Conservation (phyloP, 2,113 vertebrate genomes). For the Mustelus asterias region DNA sequence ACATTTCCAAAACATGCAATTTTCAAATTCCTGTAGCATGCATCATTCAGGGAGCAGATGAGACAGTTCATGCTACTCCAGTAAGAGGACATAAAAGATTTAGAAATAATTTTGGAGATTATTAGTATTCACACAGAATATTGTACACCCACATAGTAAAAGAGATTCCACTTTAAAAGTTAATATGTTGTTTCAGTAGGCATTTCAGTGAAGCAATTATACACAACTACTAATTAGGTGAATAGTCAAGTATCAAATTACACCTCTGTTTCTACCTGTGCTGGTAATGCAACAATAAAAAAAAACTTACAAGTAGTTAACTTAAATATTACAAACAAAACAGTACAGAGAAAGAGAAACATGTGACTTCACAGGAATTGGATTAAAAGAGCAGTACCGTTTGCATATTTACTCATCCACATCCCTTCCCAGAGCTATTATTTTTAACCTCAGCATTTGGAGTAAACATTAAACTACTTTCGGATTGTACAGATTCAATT, state of each 20-base stretch:
- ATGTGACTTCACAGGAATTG: not conserved
- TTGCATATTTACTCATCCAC: not conserved
- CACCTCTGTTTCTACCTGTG: not conserved
- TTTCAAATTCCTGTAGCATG: not conserved
- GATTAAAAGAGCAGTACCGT: not conserved
- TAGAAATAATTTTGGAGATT: not conserved
- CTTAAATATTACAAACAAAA: not conserved
- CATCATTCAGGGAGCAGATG: not conserved
- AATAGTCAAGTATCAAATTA: not conserved
- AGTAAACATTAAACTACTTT: not conserved
- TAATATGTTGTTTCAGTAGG: not conserved
- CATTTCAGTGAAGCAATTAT: not conserved
- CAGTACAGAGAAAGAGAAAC: not conserved
- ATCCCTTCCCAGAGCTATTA: not conserved
- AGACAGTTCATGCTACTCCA: not conserved
- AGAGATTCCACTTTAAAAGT: not conserved
- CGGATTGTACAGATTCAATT: not conserved
- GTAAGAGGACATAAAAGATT: not conserved
- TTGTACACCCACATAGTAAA: not conserved
- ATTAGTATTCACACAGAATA: not conserved
- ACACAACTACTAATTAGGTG: not conserved
- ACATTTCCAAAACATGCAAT: not conserved
- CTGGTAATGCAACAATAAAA: not conserved
- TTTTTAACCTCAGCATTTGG: not conserved
- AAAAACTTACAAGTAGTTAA: not conserved